A percentile compares a stretch with the other conserved stretches of the same genome.
phyloP scores from a whole-genome alignment of 2,888 invertebrate genomes.

The Gnatocerus cornutus region DNA sequence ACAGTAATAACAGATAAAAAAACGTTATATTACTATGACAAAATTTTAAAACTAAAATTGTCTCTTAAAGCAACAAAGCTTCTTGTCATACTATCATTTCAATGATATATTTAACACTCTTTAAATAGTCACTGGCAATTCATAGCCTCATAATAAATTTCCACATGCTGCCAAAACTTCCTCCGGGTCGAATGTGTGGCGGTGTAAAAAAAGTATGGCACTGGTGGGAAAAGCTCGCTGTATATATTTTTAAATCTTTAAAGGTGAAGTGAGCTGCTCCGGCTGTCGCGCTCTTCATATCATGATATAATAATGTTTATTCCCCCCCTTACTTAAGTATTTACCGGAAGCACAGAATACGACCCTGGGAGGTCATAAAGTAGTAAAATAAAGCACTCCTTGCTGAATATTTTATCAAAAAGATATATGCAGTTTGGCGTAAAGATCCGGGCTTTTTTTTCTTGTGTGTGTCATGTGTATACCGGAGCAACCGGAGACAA shows the following conservation, averaged over 20 bases:
- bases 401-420: constrained; percentile 65
- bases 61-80: too few species aligned
- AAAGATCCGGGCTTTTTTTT: constrained; percentile 54
- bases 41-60: too few species aligned
- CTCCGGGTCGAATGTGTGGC: constrained; percentile 18
- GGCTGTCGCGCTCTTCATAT: constrained; percentile 53
- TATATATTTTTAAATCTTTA: constrained; percentile 49
- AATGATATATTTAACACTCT: too few species aligned
- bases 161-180: not conserved
- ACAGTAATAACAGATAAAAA: too few species aligned
- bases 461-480: constrained; percentile 56
- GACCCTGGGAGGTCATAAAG: constrained; percentile 62
- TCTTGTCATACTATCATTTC: too few species aligned
- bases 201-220: constrained; percentile 23
- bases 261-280: constrained; percentile 22
- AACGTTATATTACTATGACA: too few species aligned
- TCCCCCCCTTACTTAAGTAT: constrained; percentile 61
- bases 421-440: constrained; percentile 60
- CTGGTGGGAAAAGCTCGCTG: constrained; percentile 30
- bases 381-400: constrained; percentile 63
- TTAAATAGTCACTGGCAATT: too few species aligned
- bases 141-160: too few species aligned
- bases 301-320: constrained; percentile 63
- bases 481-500: constrained; percentile 47
- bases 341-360: constrained; percentile 61